Conservation (phyloP, 2,888 invertebrate genomes). For the Gari tellinella region DNA sequence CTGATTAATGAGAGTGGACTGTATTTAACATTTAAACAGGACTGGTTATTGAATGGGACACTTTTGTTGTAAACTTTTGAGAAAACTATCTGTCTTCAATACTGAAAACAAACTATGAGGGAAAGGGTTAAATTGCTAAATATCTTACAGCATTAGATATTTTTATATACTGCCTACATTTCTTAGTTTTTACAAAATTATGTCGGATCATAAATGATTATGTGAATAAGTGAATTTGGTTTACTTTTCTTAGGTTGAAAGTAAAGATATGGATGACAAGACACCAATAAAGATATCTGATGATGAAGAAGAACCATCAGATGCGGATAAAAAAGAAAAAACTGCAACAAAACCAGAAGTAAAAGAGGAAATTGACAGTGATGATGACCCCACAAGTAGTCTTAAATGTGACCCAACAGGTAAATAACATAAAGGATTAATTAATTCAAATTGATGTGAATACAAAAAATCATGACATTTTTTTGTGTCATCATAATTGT, state of each 20-base stretch:
- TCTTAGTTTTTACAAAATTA: too few species aligned
- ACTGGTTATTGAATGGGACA: too few species aligned
- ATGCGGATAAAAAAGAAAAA: conserved; percentile 57
- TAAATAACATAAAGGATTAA: conserved; percentile 62
- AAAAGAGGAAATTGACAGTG: conserved; percentile 85
- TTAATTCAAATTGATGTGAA: neutral
- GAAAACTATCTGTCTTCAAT: too few species aligned
- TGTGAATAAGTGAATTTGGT: too few species aligned
- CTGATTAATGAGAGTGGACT: too few species aligned
- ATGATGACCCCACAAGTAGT: conserved; percentile 83
- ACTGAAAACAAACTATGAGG: too few species aligned
- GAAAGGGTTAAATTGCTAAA: neutral
- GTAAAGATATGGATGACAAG: conserved; percentile 83
- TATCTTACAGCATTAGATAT: neutral
- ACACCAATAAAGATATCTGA: conserved; percentile 80
- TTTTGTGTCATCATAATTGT: too few species aligned
- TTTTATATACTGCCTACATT: too few species aligned
- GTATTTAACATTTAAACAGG: too few species aligned
- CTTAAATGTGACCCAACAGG: conserved; percentile 85
- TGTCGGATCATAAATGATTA: too few species aligned
- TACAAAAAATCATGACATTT: too few species aligned
- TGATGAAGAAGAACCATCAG: conserved; percentile 76
- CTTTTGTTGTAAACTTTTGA: neutral
- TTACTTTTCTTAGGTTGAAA: conserved; percentile 83
- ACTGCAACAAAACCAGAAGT: conserved; percentile 60